Conservation (phyloP, 1,140 invertebrate genomes). For the Mizuhopecten yessoensis region DNA sequence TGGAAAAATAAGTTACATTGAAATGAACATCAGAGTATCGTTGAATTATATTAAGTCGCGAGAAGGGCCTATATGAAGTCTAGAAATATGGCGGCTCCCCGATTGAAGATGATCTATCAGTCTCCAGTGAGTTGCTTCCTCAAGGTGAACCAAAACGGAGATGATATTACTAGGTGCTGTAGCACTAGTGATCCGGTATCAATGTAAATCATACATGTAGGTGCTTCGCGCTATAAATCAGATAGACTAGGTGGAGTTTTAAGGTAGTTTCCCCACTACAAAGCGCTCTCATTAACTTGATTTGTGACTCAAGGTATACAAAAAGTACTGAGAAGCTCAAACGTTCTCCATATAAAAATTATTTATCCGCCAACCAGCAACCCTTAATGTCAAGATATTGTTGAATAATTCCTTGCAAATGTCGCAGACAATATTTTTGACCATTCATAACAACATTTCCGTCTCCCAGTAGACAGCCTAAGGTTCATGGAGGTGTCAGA, state of each 20-base stretch:
- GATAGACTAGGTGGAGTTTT: not conserved
- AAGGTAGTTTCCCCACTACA: not conserved
- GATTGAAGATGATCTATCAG: no score
- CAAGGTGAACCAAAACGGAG: no score
- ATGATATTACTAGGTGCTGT: no score
- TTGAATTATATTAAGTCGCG: no score
- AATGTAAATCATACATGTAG: not conserved
- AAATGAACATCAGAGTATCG: no score
- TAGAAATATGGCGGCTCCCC: no score
- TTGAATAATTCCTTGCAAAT: not conserved
- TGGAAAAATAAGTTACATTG: no score
- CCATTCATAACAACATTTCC: not conserved
- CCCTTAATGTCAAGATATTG: constrained; percentile 5
- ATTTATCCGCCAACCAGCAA: constrained; percentile 1
- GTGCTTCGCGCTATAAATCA: not conserved
- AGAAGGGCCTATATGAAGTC: no score
- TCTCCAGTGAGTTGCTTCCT: no score
- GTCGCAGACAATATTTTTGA: constrained; percentile 4
- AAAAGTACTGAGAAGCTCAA: not conserved
- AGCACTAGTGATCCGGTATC: no score
- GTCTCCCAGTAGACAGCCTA: not conserved
- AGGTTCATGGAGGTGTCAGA: not conserved
- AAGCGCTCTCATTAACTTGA: not conserved
- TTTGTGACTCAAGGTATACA: not conserved
- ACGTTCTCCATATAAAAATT: not conserved